Evolutionary conservation across 2,113 vertebrate species (phyloP).

Genomic region (Elachura formosa): DNA sequence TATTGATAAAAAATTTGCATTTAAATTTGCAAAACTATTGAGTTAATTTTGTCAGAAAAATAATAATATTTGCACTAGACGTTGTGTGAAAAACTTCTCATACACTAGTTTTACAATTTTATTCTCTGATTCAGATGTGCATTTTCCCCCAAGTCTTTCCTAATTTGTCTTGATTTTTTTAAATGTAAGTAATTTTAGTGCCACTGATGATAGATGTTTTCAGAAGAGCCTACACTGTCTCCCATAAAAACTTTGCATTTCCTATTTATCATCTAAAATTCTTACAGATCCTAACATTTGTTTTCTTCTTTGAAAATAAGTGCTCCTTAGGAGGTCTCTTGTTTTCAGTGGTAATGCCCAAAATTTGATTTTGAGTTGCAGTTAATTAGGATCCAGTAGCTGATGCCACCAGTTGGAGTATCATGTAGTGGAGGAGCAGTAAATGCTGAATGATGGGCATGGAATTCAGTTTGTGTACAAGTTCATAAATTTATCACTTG

Average conservation of each 20-base stretch:
- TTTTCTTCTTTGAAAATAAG: neutral
- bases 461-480: neutral
- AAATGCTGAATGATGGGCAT: neutral
- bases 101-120: neutral
- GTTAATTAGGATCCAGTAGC: neutral
- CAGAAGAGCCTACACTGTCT: neutral
- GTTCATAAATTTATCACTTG: neutral
- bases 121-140: neutral
- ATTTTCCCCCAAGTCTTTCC: neutral
- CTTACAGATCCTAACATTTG: neutral
- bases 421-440: rapidly evolving
- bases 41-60: neutral
- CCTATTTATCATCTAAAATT: neutral
- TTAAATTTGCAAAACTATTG: neutral
- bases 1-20: neutral
- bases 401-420: neutral
- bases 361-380: neutral
- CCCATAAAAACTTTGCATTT: neutral
- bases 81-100: neutral
- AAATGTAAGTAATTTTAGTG: neutral
- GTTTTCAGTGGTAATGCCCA: neutral
- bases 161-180: neutral
- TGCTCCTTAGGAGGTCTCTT: neutral
- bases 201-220: neutral
- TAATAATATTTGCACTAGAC: neutral